Base-by-base conservation (phyloP, 2,797 vertebrate genomes). In the Valencia hispanica region DNA sequence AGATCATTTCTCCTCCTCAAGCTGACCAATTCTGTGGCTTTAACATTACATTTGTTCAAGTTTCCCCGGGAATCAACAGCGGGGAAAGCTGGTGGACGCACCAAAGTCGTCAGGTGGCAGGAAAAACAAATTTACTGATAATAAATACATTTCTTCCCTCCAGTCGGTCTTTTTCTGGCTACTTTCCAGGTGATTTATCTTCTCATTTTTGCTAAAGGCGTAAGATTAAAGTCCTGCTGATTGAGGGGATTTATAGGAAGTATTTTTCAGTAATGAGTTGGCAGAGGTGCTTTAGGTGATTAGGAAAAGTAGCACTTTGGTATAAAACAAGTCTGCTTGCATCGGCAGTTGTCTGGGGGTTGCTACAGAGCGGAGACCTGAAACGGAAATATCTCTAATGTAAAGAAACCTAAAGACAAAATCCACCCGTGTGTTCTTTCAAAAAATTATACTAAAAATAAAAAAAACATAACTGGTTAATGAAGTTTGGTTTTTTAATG, bases 241-340 rank as follows among this genome's bases (percentile, higher is more conserved):
- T 79, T 79, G 20, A 78, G 80, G 72, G 82, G 74, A 69, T 84
- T 70, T 55, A 71, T 74, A 57, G 78, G 51, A 80, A 3, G 30
- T 73, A 77, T 78, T n/a, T 80, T 81, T 82, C 77, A 80, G 27
- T 57, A 71, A 86, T 69, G 57, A 84, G 51, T 77, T 81, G 77
- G 74, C 76, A n/a, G 4, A 4, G 74, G 61, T 51, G 70, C 55
- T 74, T 53, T 0, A 47, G 63, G 43, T 61, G 36, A 11, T 20
- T 36, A 39, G 72, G 50, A 77, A 18, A 45, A 74, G 76, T 72
- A 73, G 70, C 72, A 71, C 65, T 86, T 84, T 36, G 61, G 70
- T 32, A 63, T 15, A 25, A 51, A 36, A 51, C 18, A 70, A 80
- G 77, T 75, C 4, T 82, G 74, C 81, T 70, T 63, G n/a, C 7